Conservation (phyloP, 2,113 vertebrate species). For the Pontoporia blainvillei region DNA sequence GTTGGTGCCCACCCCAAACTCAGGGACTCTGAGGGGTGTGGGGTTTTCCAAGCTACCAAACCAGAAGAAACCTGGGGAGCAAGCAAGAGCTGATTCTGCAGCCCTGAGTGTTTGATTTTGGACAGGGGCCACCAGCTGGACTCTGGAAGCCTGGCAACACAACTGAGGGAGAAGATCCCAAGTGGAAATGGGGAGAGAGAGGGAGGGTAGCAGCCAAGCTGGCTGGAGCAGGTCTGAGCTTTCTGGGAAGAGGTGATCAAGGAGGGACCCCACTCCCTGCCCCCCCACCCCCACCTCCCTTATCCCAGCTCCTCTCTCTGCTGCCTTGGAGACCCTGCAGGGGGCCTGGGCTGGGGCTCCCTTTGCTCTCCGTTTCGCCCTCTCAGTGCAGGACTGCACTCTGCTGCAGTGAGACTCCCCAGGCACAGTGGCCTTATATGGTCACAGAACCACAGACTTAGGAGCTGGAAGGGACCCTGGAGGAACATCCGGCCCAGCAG, state of each 20-base stretch:
- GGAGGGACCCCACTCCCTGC: not conserved
- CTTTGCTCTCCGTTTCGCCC: not conserved
- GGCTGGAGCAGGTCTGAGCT: not conserved
- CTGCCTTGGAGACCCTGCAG: not conserved
- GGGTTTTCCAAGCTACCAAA: not conserved
- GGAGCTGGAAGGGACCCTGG: constrained; percentile 35
- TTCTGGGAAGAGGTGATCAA: not conserved
- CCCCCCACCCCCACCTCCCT: rapidly evolving
- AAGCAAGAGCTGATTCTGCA: not conserved
- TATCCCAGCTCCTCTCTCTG: not conserved
- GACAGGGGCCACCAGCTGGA: not conserved
- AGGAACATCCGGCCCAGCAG: not conserved
- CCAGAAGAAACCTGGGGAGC: not conserved
- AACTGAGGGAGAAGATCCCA: not conserved
- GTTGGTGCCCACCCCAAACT: not conserved
- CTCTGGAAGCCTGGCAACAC: not conserved
- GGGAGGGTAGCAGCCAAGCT: not conserved
- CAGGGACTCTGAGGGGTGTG: not conserved
- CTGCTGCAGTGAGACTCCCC: constrained; percentile 16
- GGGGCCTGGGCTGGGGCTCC: not conserved
- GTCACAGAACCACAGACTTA: constrained; percentile 53
- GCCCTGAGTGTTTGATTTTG: not conserved
- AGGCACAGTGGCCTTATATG: constrained; percentile 61
- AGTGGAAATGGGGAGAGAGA: not conserved
- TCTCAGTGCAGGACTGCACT: not conserved